Conservation (phyloP, 2,113 vertebrate species). For the Euleptes europaea region DNA sequence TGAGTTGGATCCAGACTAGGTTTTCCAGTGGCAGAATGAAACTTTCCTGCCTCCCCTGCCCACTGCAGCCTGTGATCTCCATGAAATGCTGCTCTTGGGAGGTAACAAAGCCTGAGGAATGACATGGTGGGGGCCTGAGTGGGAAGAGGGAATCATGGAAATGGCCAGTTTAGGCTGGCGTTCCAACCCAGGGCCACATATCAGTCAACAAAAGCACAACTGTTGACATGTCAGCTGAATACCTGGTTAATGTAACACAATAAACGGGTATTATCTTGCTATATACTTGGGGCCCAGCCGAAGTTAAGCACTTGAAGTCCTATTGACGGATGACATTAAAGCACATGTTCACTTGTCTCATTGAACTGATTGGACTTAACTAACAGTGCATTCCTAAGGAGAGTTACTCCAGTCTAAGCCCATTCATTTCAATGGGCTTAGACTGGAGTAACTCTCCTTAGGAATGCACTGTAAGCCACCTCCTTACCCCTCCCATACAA, state of each 20-base stretch:
- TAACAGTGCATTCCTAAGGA: too few relatives aligned
- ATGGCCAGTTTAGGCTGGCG: background rate
- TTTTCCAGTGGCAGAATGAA: too few relatives aligned
- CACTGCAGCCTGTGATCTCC: too few relatives aligned
- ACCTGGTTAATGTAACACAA: conserved; percentile 1
- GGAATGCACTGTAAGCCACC: too few relatives aligned
- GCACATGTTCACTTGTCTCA: background rate
- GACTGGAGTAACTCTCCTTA: too few relatives aligned
- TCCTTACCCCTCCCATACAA: background rate
- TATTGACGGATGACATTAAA: background rate
- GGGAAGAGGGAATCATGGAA: background rate
- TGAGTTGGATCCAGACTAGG: too few relatives aligned
- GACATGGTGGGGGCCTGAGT: too few relatives aligned
- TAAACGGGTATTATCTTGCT: background rate
- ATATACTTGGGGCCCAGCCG: background rate
- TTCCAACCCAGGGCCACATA: background rate
- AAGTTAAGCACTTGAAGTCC: background rate
- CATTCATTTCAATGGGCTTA: too few relatives aligned
- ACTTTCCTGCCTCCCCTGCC: too few relatives aligned
- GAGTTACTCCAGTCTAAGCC: too few relatives aligned
- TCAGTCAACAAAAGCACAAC: conserved; percentile 17
- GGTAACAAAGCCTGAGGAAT: too few relatives aligned
- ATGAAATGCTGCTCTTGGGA: too few relatives aligned
- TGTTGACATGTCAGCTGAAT: conserved; percentile 20
- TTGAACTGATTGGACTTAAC: background rate